phyloP scores from a whole-genome alignment of 2,888 invertebrate species.

The Molorchus minor region DNA sequence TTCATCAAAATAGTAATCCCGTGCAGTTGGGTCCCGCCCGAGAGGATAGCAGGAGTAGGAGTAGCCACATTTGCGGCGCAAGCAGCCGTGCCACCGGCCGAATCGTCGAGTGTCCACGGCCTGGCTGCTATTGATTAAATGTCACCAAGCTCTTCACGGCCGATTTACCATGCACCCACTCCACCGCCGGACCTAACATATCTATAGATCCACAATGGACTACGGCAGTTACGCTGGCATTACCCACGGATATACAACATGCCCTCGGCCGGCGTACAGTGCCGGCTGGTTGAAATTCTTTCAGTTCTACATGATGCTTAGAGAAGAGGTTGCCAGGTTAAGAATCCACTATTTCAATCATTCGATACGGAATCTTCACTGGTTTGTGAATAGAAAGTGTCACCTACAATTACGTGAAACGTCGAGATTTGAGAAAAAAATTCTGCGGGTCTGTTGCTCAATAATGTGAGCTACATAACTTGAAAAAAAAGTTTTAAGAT shows the following conservation, averaged over 20 bases:
- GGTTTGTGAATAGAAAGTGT: background rate
- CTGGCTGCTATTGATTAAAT: slow-evolving; percentile 58
- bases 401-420: background rate
- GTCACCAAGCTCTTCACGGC: slow-evolving; percentile 59
- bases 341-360: background rate
- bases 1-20: background rate
- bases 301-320: background rate
- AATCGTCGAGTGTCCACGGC: slow-evolving; percentile 54
- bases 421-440: background rate
- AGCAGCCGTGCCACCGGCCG: slow-evolving; percentile 42
- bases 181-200: slow-evolving; percentile 40
- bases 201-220: slow-evolving; percentile 46
- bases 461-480: too few species aligned
- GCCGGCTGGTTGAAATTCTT: background rate
- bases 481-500: too few species aligned
- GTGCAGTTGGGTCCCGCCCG: slow-evolving; percentile 27
- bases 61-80: slow-evolving; percentile 45
- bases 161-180: slow-evolving; percentile 59
- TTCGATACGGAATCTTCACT: background rate
- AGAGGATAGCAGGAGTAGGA: slow-evolving; percentile 38
- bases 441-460: background rate
- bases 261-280: slow-evolving; percentile 1
- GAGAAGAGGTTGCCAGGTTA: background rate
- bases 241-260: slow-evolving; percentile 36
- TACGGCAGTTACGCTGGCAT: slow-evolving; percentile 38